A percentile compares a stretch with the other conserved stretches of the same genome.
phyloP scores from a whole-genome alignment of 2,113 vertebrate species.

The Sardina pilchardus region DNA sequence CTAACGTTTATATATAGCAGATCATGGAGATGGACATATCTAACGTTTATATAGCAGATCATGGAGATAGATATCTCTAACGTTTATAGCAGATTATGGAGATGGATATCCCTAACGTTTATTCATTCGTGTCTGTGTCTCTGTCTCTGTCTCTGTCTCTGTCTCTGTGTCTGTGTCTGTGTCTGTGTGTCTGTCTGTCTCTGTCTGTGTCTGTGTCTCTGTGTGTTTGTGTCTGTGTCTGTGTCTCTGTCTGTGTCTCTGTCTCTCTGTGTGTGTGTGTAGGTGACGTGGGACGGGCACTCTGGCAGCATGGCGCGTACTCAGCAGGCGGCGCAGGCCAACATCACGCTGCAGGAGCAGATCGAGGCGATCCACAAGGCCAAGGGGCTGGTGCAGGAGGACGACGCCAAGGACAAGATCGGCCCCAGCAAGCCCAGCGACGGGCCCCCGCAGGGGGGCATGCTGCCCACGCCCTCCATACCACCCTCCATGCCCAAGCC shows the following conservation, averaged over 20 bases:
- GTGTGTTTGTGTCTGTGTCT: neutral
- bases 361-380: conserved; percentile 99
- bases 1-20: too few species aligned
- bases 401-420: conserved; percentile 96
- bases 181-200: neutral
- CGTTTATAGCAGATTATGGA: too few species aligned
- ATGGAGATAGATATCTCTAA: too few species aligned
- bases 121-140: too few species aligned
- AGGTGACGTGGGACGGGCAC: conserved; percentile 99
- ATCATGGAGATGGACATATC: too few species aligned
- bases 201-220: neutral
- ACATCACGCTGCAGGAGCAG: conserved; percentile 98
- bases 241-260: neutral
- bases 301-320: conserved; percentile 98
- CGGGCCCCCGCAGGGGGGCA: conserved; percentile 62
- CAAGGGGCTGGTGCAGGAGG: conserved; percentile 95
- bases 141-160: too few species aligned
- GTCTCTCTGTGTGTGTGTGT: conserved; percentile 1
- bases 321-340: conserved; percentile 97
- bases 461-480: conserved; percentile 66
- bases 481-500: conserved; percentile 77
- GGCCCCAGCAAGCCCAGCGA: conserved; percentile 97
- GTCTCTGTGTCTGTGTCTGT: too few species aligned
- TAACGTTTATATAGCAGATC: too few species aligned
- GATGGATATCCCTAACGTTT: too few species aligned